phyloP scores from a whole-genome alignment of 2,113 vertebrate species.

The Epinephelus lanceolatus region DNA sequence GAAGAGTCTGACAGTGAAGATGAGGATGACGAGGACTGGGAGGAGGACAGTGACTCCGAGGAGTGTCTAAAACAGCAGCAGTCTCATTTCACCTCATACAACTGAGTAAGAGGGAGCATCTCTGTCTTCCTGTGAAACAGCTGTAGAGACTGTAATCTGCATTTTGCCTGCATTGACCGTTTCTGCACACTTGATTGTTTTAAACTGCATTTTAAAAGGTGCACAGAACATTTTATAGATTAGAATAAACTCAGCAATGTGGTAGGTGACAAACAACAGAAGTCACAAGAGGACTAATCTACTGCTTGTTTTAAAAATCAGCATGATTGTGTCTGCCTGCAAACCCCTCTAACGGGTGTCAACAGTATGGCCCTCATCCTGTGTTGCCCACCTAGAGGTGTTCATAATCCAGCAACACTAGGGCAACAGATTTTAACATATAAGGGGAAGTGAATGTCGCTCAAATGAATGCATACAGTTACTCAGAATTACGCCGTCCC shows the following conservation, averaged over 20 bases:
- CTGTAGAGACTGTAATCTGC: neutral
- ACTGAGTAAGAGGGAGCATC: slow-evolving; percentile 44
- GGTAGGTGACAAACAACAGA: neutral
- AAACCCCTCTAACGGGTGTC: neutral
- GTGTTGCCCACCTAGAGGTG: neutral
- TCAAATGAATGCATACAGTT: neutral
- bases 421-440: neutral
- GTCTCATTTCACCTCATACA: slow-evolving; percentile 58
- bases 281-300: neutral
- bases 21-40: slow-evolving; percentile 76
- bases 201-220: neutral
- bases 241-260: neutral
- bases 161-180: neutral
- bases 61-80: slow-evolving; percentile 55
- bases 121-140: neutral
- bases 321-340: neutral
- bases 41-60: slow-evolving; percentile 60
- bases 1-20: slow-evolving; percentile 84
- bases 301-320: too few species aligned
- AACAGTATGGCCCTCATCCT: neutral
- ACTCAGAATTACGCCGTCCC: too few species aligned
- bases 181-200: neutral
- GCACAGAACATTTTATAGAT: neutral
- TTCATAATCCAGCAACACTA: neutral
- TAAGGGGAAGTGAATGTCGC: neutral